Evolutionary conservation across 2,797 vertebrate species (phyloP).

Genomic region (Peromyscus melanophrys): DNA sequence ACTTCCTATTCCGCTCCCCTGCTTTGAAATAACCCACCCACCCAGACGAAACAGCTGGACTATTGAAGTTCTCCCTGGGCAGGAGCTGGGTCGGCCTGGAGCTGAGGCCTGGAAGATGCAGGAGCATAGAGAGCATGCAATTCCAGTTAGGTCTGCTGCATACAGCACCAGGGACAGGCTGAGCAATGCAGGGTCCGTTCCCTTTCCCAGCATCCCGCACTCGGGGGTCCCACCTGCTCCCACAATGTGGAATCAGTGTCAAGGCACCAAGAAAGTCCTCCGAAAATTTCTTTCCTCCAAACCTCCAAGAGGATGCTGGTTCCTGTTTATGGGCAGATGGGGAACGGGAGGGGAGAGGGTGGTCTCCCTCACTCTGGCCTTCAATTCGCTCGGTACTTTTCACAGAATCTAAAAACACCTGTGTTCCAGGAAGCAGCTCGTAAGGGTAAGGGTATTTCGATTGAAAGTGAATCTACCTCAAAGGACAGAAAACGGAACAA

Average conservation of each 20-base stretch:
- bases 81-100: background rate
- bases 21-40: constrained; percentile 74
- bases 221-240: background rate
- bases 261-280: background rate
- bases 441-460: background rate
- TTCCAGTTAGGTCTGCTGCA: background rate
- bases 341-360: background rate
- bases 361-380: background rate
- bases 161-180: background rate
- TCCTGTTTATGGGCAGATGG: background rate
- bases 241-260: background rate
- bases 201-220: background rate
- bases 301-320: background rate
- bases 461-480: constrained; percentile 12
- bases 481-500: constrained; percentile 29
- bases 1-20: constrained; percentile 36
- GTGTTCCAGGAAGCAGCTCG: background rate
- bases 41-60: constrained; percentile 75
- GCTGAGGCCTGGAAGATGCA: background rate
- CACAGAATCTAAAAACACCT: background rate
- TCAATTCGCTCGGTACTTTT: background rate
- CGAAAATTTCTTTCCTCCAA: background rate
- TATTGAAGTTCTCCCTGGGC: constrained; percentile 39
- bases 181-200: background rate
- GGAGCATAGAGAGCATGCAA: background rate